phyloP scores from a whole-genome alignment of 1,140 invertebrate genomes.

The Philotrypesis tridentata region DNA sequence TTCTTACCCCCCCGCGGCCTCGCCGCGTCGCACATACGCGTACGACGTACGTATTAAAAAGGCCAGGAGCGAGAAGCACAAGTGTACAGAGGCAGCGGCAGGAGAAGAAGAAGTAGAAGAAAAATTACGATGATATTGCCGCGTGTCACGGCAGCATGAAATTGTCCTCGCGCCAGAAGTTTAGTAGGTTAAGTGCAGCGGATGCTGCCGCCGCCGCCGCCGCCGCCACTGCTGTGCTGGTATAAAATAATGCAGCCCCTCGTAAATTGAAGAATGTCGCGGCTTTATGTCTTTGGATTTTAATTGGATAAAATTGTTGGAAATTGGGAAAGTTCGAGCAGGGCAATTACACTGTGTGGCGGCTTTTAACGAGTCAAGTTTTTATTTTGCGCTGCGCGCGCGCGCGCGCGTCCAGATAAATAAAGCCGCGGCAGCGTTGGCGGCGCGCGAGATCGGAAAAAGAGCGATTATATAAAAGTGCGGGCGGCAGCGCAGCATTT shows the following conservation, averaged over 20 bases:
- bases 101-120: background rate
- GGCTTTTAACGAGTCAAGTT: background rate
- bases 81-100: too few relatives aligned
- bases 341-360: background rate
- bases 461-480: background rate
- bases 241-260: slow-evolving; percentile 24
- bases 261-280: slow-evolving; percentile 10
- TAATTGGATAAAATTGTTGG: slow-evolving; percentile 11
- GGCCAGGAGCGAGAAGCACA: too few relatives aligned
- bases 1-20: background rate
- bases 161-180: slow-evolving; percentile 16
- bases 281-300: background rate
- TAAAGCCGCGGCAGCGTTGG: too few relatives aligned
- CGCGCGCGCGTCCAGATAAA: too few relatives aligned
- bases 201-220: too few relatives aligned
- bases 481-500: too few relatives aligned
- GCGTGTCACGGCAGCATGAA: background rate
- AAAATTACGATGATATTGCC: background rate
- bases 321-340: slow-evolving; percentile 12
- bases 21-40: too few relatives aligned
- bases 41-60: too few relatives aligned
- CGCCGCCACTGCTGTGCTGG: too few relatives aligned
- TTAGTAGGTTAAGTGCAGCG: slow-evolving; percentile 37
- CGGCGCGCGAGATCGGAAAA: background rate
- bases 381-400: background rate